phyloP scores from a whole-genome alignment of 2,113 vertebrate species.

The Jaculus jaculus region DNA sequence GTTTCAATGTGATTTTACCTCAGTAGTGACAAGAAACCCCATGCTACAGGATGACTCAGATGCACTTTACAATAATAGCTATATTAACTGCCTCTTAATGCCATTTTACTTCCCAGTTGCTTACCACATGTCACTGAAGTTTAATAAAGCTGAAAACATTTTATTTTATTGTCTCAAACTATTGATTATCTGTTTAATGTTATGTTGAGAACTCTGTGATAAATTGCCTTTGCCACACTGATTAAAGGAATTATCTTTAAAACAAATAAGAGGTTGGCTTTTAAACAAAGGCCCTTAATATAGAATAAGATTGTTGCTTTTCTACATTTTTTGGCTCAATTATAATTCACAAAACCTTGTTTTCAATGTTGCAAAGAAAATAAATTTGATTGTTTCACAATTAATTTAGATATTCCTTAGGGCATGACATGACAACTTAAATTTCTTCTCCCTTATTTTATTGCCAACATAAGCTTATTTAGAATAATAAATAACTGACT shows the following conservation, averaged over 20 bases:
- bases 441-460: conserved; percentile 76
- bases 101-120: conserved; percentile 75
- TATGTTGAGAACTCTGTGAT: conserved; percentile 79
- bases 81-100: conserved; percentile 84
- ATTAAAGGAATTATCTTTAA: conserved; percentile 82
- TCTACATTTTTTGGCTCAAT: conserved; percentile 65
- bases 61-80: conserved; percentile 76
- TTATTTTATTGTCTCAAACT: conserved; percentile 85
- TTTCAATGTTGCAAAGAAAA: conserved; percentile 73
- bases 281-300: conserved; percentile 65
- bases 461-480: conserved; percentile 79
- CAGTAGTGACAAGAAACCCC: conserved; percentile 47
- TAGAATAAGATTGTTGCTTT: conserved; percentile 66
- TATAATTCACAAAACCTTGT: conserved; percentile 74
- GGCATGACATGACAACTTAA: conserved; percentile 64
- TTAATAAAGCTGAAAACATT: conserved; percentile 87
- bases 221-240: conserved; percentile 73
- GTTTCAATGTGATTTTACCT: conserved; percentile 22
- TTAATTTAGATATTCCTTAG: conserved; percentile 71
- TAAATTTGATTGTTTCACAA: conserved; percentile 78
- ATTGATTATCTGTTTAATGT: conserved; percentile 86
- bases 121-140: conserved; percentile 80
- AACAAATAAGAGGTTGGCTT: conserved; percentile 76
- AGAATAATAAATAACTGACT: conserved; percentile 74
- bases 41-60: conserved; percentile 61